Percentiles rank a stretch among this genome's conserved stretches.
Conservation (phyloP, 2,888 invertebrate species). For the Ophraella communa region DNA sequence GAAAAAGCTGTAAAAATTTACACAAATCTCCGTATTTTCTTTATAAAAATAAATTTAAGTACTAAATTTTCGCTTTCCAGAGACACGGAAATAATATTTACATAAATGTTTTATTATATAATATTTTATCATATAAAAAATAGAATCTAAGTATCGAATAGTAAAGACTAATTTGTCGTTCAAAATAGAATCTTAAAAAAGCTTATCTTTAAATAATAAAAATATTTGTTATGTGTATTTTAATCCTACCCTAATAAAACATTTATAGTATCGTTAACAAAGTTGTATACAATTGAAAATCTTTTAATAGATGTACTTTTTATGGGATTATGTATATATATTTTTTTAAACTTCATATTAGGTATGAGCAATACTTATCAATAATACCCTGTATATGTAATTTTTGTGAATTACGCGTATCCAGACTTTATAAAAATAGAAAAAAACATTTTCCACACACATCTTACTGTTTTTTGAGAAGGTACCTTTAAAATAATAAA, state of each 20-base stretch:
- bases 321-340: too few relatives aligned
- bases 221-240: too few relatives aligned
- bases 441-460: constrained; percentile 17
- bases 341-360: too few relatives aligned
- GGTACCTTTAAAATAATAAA: background rate
- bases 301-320: too few relatives aligned
- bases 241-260: background rate
- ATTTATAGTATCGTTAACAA: too few relatives aligned
- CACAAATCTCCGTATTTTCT: background rate
- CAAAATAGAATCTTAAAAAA: background rate
- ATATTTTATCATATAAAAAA: background rate
- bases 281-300: too few relatives aligned
- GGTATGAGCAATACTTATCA: background rate
- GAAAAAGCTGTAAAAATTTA: too few relatives aligned
- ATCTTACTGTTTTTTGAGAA: constrained; percentile 26
- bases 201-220: background rate
- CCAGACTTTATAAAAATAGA: constrained; percentile 19
- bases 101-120: background rate
- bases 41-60: background rate
- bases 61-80: background rate
- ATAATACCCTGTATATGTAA: constrained; percentile 29
- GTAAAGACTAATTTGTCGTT: background rate
- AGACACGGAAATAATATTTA: background rate
- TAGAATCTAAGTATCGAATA: background rate
- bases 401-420: constrained; percentile 27